These are phyloP conservation scores for Eciton burchellii DNA, from an alignment of 1,140 invertebrate species.

Conservation along the genomic window DNA sequence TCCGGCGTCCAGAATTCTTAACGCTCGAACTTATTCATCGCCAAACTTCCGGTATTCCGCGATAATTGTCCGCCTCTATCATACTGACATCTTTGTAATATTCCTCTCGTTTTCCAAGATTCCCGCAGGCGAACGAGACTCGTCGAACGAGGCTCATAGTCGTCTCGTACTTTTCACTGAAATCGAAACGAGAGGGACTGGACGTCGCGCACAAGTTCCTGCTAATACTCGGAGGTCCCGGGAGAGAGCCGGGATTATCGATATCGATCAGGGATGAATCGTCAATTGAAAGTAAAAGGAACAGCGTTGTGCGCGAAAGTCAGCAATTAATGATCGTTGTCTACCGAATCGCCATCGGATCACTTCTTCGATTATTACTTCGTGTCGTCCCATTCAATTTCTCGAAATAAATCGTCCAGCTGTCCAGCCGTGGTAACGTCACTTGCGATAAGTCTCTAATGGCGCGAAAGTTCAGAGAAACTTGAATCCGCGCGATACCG, in stretches of 20 bases:
- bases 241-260: too few species aligned
- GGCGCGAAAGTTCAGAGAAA: slow-evolving; percentile 16
- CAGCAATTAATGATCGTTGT: neutral
- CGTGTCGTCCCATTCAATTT: slow-evolving; percentile 20
- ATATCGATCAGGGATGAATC: too few species aligned
- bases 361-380: slow-evolving; percentile 7
- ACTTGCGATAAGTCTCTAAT: slow-evolving; percentile 29
- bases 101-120: neutral
- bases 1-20: slow-evolving; percentile 46
- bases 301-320: too few species aligned
- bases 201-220: neutral
- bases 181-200: neutral
- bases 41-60: slow-evolving; percentile 39
- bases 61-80: slow-evolving; percentile 3
- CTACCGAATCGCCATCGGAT: slow-evolving; percentile 10
- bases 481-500: slow-evolving; percentile 27
- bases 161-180: too few species aligned
- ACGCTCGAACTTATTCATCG: slow-evolving; percentile 50
- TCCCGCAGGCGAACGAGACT: too few species aligned
- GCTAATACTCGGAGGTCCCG: too few species aligned
- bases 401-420: slow-evolving; percentile 34
- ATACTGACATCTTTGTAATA: slow-evolving; percentile 38
- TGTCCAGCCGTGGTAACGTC: slow-evolving; percentile 16
- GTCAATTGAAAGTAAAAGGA: too few species aligned
- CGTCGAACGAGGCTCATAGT: too few species aligned